A percentile compares a stretch with the other conserved stretches of the same genome.
These are phyloP conservation scores for Oryzias melastigma DNA, from an alignment of 2,113 vertebrate genomes.

Conservation along the genomic window DNA sequence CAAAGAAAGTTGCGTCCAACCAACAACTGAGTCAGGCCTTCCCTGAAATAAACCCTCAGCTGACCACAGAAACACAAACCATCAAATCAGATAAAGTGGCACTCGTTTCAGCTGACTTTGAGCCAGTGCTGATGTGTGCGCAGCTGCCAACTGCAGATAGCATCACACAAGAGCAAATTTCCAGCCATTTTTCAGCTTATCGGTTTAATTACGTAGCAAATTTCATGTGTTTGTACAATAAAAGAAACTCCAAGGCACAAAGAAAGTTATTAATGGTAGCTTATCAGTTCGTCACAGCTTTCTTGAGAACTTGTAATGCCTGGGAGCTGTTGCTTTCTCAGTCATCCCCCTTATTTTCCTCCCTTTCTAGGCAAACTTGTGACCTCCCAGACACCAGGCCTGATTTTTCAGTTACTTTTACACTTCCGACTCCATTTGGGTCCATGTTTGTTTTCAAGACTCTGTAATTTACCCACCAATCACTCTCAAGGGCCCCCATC, in stretches of 20 bases:
- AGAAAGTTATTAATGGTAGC: neutral
- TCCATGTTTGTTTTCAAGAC: conserved; percentile 66
- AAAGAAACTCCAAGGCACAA: conserved; percentile 9
- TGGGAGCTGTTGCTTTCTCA: conserved; percentile 16
- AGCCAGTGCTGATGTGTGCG: conserved; percentile 9
- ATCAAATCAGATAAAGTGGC: conserved; percentile 49
- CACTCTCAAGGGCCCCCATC: conserved; percentile 66
- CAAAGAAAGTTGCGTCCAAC: conserved; percentile 22
- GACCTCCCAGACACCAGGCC: conserved; percentile 39
- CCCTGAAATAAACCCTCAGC: conserved; percentile 53
- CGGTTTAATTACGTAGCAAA: conserved; percentile 14
- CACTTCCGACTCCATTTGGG: conserved; percentile 63
- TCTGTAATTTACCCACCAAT: conserved; percentile 79
- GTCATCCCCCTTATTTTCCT: conserved; percentile 17
- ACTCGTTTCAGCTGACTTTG: conserved; percentile 23
- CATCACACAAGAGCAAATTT: conserved; percentile 19
- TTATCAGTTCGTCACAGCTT: neutral
- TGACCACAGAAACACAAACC: conserved; percentile 32
- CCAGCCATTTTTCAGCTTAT: conserved; percentile 27
- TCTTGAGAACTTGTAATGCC: neutral
- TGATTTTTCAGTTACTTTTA: conserved; percentile 60
- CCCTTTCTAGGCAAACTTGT: conserved; percentile 21
- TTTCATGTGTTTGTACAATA: conserved; percentile 2
- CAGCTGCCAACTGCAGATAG: conserved; percentile 19
- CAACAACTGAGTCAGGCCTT: conserved; percentile 54